phyloP scores from a whole-genome alignment of 1,140 invertebrate genomes.

The Heliothis subflexa region DNA sequence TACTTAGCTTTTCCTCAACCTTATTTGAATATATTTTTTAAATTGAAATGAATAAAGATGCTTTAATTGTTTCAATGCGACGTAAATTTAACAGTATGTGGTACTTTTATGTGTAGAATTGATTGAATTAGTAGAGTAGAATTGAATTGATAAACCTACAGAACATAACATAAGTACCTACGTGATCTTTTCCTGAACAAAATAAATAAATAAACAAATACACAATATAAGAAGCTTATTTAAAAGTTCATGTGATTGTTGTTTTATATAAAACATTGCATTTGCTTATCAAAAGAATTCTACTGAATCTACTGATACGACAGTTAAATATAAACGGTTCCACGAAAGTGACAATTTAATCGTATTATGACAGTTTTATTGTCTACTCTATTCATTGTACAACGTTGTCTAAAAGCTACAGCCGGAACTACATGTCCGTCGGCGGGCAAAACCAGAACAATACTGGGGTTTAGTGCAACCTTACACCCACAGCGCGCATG shows the following conservation, averaged over 20 bases:
- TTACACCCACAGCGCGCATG: constrained; percentile 63
- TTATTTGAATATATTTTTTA: no score
- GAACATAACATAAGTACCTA: no score
- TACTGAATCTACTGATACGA: background rate
- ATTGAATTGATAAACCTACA: no score
- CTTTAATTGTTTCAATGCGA: no score
- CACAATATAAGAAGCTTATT: no score
- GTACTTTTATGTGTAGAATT: no score
- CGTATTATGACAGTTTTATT: constrained; percentile 7
- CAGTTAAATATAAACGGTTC: background rate
- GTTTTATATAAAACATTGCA: background rate
- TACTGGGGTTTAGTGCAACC: constrained; percentile 74
- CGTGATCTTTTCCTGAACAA: no score
- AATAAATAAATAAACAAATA: no score
- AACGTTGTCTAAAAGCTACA: constrained; percentile 14
- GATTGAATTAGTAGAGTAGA: no score
- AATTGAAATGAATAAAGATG: no score
- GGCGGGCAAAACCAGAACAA: constrained; percentile 66
- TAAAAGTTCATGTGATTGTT: background rate
- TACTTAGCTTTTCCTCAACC: no score
- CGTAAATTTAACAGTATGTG: no score
- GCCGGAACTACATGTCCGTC: constrained; percentile 76
- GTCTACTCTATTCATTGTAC: constrained; percentile 17
- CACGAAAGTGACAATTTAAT: constrained; percentile 6
- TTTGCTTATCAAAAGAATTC: background rate